These are phyloP conservation scores for Arnoldichthys spilopterus DNA, from an alignment of 2,797 vertebrate species.

Conservation along the genomic window DNA sequence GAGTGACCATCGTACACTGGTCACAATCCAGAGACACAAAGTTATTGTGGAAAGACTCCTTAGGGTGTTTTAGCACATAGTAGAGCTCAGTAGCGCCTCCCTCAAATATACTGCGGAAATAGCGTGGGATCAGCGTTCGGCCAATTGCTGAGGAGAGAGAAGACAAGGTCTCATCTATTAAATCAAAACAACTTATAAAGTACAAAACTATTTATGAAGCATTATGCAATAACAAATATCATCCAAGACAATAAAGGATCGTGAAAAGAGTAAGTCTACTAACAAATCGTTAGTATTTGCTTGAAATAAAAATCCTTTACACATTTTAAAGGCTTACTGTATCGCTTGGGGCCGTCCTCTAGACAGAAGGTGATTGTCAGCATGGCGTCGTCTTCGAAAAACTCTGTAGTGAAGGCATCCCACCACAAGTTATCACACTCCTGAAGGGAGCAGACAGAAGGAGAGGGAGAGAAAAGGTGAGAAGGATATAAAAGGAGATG, in stretches of 20 bases:
- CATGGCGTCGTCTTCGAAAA: conserved; percentile 91
- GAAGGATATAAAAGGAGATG: not conserved
- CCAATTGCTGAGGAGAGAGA: conserved; percentile 78
- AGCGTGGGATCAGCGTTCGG: conserved; percentile 88
- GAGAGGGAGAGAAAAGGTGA: not conserved
- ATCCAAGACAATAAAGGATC: too few relatives aligned
- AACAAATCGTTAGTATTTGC: not conserved
- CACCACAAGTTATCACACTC: conserved; percentile 94
- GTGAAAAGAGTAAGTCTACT: not conserved
- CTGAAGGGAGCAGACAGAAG: conserved; percentile 63
- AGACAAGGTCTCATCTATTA: not conserved
- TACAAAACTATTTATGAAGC: not conserved
- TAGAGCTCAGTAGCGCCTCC: conserved; percentile 89
- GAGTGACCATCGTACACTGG: conserved; percentile 92
- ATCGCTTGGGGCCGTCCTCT: conserved; percentile 92
- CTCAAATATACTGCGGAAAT: conserved; percentile 92
- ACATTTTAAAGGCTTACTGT: conserved; percentile 76
- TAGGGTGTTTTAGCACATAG: conserved; percentile 88
- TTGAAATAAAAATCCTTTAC: not conserved
- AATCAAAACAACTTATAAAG: not conserved
- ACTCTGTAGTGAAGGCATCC: conserved; percentile 91
- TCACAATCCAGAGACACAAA: conserved; percentile 89
- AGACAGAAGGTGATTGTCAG: conserved; percentile 91
- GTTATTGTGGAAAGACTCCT: conserved; percentile 92
- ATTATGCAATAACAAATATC: not conserved